These are phyloP conservation scores for Scotopteryx bipunctaria DNA, from an alignment of 2,888 invertebrate genomes.

Conservation along the genomic window DNA sequence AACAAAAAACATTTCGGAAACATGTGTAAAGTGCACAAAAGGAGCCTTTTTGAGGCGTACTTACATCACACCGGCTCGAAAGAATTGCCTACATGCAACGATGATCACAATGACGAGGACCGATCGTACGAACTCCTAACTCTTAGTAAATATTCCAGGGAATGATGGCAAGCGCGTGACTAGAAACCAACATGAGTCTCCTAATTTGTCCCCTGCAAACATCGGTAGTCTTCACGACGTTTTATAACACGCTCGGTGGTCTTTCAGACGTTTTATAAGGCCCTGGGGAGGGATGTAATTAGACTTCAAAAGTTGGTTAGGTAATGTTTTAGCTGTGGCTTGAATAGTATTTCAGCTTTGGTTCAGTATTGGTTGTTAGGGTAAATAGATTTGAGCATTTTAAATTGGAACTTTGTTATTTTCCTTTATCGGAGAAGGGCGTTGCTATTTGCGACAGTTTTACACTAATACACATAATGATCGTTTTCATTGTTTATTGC, in stretches of 20 bases:
- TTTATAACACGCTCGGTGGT: constrained; percentile 40
- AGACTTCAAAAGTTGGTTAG: constrained; percentile 24
- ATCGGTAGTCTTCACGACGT: constrained; percentile 24
- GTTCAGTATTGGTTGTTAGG: neutral
- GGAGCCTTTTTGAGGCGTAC: too few relatives aligned
- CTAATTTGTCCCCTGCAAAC: constrained; percentile 64
- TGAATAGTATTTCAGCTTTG: neutral
- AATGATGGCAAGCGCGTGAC: constrained; percentile 63
- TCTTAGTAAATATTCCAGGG: constrained; percentile 57
- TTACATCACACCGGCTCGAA: too few relatives aligned
- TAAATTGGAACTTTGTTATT: too few relatives aligned
- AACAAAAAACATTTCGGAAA: too few relatives aligned
- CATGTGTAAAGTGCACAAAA: too few relatives aligned
- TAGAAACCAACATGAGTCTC: constrained; percentile 50
- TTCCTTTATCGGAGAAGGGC: too few relatives aligned
- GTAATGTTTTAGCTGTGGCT: constrained; percentile 6
- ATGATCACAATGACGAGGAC: constrained; percentile 40
- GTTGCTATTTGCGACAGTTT: too few relatives aligned
- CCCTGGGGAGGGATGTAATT: constrained; percentile 20
- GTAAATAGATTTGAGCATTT: too few relatives aligned
- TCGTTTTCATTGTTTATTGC: too few relatives aligned
- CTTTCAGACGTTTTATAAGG: constrained; percentile 27
- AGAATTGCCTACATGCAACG: too few relatives aligned
- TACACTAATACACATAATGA: too few relatives aligned
- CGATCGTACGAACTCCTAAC: constrained; percentile 44